Percentiles rank a stretch among this genome's conserved stretches.
Evolutionary conservation across 2,113 vertebrate species (phyloP).

Genomic region (Thryonomys swinderianus): DNA sequence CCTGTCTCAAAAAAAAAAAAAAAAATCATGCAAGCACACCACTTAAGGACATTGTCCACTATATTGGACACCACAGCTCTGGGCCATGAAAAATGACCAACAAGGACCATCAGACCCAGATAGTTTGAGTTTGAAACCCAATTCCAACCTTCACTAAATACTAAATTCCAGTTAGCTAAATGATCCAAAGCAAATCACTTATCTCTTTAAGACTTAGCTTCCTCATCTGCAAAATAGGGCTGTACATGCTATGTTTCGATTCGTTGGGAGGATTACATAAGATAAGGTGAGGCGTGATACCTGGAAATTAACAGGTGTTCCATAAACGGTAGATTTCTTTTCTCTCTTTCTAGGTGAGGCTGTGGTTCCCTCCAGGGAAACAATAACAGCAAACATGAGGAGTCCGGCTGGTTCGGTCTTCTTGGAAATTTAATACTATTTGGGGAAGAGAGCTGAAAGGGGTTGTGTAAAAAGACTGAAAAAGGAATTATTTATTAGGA

Average conservation of each 20-base stretch:
- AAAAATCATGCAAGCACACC: not conserved
- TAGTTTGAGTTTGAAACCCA: not conserved
- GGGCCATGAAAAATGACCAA: not conserved
- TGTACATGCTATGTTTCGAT: not conserved
- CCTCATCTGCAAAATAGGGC: not conserved
- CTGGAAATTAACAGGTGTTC: not conserved
- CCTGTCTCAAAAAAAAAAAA: too few species aligned
- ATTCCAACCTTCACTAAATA: not conserved
- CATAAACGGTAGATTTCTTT: not conserved
- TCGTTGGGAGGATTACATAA: not conserved
- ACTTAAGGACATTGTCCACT: not conserved
- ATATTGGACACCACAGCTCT: not conserved
- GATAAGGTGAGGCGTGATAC: not conserved
- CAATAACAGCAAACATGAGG: not conserved
- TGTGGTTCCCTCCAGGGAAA: not conserved
- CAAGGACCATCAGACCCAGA: not conserved
- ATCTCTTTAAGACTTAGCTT: not conserved
- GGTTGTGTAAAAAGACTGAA: not conserved
- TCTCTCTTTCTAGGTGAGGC: not conserved
- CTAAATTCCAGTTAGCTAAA: not conserved
- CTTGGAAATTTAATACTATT: slow-evolving; percentile 26
- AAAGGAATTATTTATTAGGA: slow-evolving; percentile 58
- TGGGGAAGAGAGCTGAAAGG: not conserved
- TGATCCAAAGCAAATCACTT: not conserved
- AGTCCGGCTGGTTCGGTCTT: not conserved